These are phyloP conservation scores for Drosophila grimshawi DNA, from an alignment of 1,140 invertebrate species.

Conservation along the genomic window DNA sequence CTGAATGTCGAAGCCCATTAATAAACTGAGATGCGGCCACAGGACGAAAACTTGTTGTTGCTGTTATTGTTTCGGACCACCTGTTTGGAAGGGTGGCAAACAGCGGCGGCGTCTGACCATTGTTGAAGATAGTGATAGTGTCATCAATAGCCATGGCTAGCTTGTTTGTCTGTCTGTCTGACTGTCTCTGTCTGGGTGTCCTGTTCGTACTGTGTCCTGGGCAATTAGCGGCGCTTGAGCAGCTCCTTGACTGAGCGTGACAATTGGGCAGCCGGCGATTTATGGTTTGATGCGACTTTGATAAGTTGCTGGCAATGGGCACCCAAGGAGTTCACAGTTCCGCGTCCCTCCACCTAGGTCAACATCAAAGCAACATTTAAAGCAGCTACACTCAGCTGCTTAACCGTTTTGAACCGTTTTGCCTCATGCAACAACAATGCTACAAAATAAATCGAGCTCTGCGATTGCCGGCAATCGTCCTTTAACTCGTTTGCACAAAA, in stretches of 20 bases:
- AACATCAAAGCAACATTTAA: conserved; percentile 27
- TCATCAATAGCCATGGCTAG: conserved; percentile 44
- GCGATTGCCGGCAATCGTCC: conserved; percentile 66
- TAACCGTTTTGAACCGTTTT: conserved; percentile 8
- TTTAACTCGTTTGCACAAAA: conserved; percentile 70
- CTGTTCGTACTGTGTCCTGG: conserved; percentile 6
- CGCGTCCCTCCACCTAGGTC: background rate
- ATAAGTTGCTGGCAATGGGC: conserved; percentile 18
- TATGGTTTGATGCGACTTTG: conserved; percentile 45
- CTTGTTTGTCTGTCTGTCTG: conserved; percentile 14
- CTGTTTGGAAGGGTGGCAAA: conserved; percentile 12
- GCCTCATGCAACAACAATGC: conserved; percentile 51
- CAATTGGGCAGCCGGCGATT: conserved; percentile 55
- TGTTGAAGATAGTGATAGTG: conserved; percentile 26
- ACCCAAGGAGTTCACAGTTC: background rate
- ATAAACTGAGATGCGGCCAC: conserved; percentile 47
- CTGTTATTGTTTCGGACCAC: conserved; percentile 26
- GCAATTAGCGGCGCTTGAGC: conserved; percentile 63
- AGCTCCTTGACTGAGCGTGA: conserved; percentile 37
- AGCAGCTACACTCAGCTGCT: conserved; percentile 19
- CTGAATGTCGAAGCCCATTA: conserved; percentile 52
- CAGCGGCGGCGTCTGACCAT: conserved; percentile 2
- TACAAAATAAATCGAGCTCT: conserved; percentile 69
- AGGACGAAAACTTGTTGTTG: conserved; percentile 16
- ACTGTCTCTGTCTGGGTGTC: background rate